phyloP scores from a whole-genome alignment of 2,113 vertebrate species.

The Neomonachus schauinslandi region DNA sequence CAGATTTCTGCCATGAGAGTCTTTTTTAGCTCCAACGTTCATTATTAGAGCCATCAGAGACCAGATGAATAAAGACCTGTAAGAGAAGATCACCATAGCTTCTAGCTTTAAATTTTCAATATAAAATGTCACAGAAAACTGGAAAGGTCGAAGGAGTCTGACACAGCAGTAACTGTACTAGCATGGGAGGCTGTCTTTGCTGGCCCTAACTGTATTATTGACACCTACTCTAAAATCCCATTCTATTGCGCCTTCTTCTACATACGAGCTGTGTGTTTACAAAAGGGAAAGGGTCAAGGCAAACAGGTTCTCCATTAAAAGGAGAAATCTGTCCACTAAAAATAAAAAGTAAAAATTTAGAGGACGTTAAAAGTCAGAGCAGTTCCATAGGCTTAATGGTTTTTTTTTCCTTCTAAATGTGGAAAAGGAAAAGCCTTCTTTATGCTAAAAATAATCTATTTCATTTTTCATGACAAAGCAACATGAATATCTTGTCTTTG shows the following conservation, averaged over 20 bases:
- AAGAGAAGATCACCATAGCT: neutral
- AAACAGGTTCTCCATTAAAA: conserved; percentile 33
- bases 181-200: neutral
- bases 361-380: neutral
- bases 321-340: conserved; percentile 1
- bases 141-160: neutral
- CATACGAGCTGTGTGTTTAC: neutral
- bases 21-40: neutral
- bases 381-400: neutral
- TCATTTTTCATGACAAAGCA: neutral
- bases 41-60: neutral
- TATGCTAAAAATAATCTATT: conserved; percentile 23
- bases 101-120: neutral
- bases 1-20: neutral
- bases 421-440: neutral
- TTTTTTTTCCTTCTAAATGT: conserved; percentile 11
- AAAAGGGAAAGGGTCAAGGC: neutral
- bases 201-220: conserved; percentile 11
- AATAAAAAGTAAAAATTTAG: neutral
- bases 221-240: conserved; percentile 24
- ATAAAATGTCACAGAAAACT: conserved; percentile 15
- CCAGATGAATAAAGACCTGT: neutral
- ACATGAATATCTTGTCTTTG: neutral
- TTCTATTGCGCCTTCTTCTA: neutral
- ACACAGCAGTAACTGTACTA: neutral